Evolutionary conservation across 2,797 vertebrate species (phyloP).

Genomic region (Xenopus petersii): DNA sequence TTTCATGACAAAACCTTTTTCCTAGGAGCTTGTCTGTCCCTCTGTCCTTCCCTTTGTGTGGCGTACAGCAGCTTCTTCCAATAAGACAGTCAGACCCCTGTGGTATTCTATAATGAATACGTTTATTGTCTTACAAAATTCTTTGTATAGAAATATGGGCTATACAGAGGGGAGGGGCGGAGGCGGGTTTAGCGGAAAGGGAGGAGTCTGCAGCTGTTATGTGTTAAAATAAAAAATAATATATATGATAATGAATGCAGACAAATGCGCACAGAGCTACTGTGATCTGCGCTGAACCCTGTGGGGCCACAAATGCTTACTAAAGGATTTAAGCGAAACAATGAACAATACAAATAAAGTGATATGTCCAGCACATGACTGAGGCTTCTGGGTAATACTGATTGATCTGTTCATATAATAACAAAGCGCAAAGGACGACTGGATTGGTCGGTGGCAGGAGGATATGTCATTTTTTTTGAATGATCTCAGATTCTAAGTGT

Average conservation of each 20-base stretch:
- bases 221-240: slow-evolving; percentile 54
- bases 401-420: background rate
- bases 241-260: slow-evolving; percentile 23
- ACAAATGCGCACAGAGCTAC: background rate
- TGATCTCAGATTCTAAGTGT: slow-evolving; percentile 33
- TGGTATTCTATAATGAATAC: slow-evolving; percentile 77
- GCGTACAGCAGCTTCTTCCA: background rate
- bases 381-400: slow-evolving; percentile 37
- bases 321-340: slow-evolving; percentile 13
- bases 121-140: slow-evolving; percentile 98
- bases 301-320: background rate
- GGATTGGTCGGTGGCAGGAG: background rate
- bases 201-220: slow-evolving; percentile 51
- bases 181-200: slow-evolving; percentile 72
- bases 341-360: background rate
- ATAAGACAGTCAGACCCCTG: slow-evolving; percentile 65
- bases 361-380: slow-evolving; percentile 34
- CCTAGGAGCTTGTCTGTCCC: too few species aligned
- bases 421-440: background rate
- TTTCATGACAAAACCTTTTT: too few species aligned
- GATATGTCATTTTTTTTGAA: background rate
- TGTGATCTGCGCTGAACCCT: background rate
- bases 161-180: slow-evolving; percentile 57
- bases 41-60: too few species aligned
- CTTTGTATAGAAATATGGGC: slow-evolving; percentile 93